These are phyloP conservation scores for Sclerodermus sp. DNA, from an alignment of 2,888 invertebrate species.

Conservation along the genomic window DNA sequence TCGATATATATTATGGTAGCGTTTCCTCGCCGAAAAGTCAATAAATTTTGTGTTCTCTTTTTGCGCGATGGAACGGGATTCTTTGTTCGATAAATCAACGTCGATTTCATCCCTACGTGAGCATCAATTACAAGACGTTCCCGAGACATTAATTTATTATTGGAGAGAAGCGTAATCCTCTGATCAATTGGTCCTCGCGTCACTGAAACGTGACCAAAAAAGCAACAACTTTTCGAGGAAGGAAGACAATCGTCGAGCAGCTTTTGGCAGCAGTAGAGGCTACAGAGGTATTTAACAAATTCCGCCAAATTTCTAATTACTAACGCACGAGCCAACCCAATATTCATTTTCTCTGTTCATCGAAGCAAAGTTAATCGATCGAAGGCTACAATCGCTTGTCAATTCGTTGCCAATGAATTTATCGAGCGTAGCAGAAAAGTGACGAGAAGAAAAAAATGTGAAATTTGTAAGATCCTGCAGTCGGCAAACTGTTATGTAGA, in stretches of 20 bases:
- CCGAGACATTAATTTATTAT: slow-evolving; percentile 48
- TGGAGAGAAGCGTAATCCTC: slow-evolving; percentile 31
- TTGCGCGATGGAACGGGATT: slow-evolving; percentile 26
- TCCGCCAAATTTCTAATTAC: too few species aligned
- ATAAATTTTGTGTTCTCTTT: slow-evolving; percentile 34
- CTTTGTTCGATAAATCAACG: slow-evolving; percentile 46
- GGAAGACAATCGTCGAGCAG: slow-evolving; percentile 20
- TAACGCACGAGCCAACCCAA: too few species aligned
- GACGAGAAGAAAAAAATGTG: too few species aligned
- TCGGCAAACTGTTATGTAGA: too few species aligned
- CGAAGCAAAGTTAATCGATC: too few species aligned
- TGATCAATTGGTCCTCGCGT: slow-evolving; percentile 30
- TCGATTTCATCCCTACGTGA: slow-evolving; percentile 41
- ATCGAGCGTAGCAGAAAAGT: too few species aligned
- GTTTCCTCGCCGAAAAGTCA: slow-evolving; percentile 31
- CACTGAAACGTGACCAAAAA: slow-evolving; percentile 18
- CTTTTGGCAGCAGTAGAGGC: slow-evolving; percentile 35
- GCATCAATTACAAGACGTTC: slow-evolving; percentile 42
- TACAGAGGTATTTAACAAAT: neutral
- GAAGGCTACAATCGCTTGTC: too few species aligned
- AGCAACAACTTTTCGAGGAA: slow-evolving; percentile 11
- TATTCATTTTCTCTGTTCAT: too few species aligned
- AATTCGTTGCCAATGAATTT: too few species aligned
- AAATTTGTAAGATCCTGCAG: too few species aligned
- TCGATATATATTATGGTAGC: slow-evolving; percentile 7